phyloP scores from a whole-genome alignment of 2,113 vertebrate species.

The Rhinogobius similis region DNA sequence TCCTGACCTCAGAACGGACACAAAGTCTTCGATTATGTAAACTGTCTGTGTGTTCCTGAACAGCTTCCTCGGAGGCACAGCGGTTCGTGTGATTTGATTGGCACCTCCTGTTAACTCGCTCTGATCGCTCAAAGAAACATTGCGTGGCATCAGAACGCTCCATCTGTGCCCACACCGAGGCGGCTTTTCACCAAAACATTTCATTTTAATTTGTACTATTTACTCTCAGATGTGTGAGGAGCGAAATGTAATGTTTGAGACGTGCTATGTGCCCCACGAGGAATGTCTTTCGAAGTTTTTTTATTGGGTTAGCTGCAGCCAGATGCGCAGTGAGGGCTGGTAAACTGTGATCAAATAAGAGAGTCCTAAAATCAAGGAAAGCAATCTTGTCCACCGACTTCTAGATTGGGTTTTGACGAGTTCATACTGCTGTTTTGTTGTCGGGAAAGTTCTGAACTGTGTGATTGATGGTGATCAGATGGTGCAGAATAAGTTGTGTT shows the following conservation, averaged over 20 bases:
- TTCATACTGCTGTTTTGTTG: too few species aligned
- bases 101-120: neutral
- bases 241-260: neutral
- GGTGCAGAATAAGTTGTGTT: too few species aligned
- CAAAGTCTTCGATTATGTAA: neutral
- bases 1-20: too few species aligned
- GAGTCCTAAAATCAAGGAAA: too few species aligned
- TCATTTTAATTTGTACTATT: neutral
- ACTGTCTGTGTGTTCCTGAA: neutral
- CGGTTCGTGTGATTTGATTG: neutral
- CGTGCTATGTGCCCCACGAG: neutral
- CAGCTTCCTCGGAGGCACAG: neutral
- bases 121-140: neutral
- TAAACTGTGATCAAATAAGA: too few species aligned
- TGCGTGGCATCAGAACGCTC: neutral
- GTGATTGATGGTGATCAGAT: too few species aligned
- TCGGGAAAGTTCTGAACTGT: too few species aligned
- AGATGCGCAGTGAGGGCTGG: neutral
- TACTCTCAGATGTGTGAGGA: neutral
- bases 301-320: neutral
- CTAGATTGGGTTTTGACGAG: too few species aligned
- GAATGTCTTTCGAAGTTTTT: neutral
- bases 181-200: neutral
- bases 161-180: neutral
- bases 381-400: too few species aligned